Evolutionary conservation across 2,888 invertebrate genomes (phyloP).

Genomic region (Lepidochrysops patricia): DNA sequence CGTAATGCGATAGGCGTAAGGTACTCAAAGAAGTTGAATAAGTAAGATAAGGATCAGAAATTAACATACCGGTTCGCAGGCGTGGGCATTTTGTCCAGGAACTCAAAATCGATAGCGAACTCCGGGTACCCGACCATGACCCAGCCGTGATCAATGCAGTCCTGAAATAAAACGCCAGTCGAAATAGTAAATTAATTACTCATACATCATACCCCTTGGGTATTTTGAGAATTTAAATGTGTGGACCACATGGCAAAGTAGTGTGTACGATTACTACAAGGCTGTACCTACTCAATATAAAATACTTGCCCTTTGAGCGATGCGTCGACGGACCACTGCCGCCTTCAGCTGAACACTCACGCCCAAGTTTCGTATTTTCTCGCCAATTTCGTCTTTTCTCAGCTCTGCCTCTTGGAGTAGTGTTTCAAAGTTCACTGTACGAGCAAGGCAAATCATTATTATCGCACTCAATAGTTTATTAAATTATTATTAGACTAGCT

Average conservation of each 20-base stretch:
- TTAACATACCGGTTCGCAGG: conserved; percentile 76
- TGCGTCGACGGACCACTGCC: conserved; percentile 43
- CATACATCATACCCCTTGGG: too few relatives aligned
- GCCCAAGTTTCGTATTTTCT: conserved; percentile 43
- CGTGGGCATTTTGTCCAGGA: conserved; percentile 71
- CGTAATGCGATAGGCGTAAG: too few relatives aligned
- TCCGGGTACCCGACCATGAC: conserved; percentile 76
- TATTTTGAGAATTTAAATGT: too few relatives aligned
- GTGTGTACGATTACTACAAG: too few relatives aligned
- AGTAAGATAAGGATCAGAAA: background rate
- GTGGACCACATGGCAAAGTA: too few relatives aligned
- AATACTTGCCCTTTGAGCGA: conserved; percentile 27
- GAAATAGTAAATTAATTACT: too few relatives aligned
- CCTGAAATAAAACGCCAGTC: conserved; percentile 45
- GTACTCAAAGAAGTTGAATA: too few relatives aligned
- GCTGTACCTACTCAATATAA: background rate
- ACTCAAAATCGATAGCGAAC: conserved; percentile 72
- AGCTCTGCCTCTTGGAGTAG: conserved; percentile 63
- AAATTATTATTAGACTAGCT: too few relatives aligned
- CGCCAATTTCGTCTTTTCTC: conserved; percentile 44
- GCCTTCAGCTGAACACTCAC: conserved; percentile 39
- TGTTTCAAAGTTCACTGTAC: conserved; percentile 72
- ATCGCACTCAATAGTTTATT: too few relatives aligned
- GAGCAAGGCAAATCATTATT: conserved; percentile 6
- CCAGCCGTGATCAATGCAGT: conserved; percentile 77